Percentiles rank a stretch among this genome's conserved stretches.
Evolutionary conservation across 2,888 invertebrate species (phyloP).

Genomic region (Archaeoteleia sp.): DNA sequence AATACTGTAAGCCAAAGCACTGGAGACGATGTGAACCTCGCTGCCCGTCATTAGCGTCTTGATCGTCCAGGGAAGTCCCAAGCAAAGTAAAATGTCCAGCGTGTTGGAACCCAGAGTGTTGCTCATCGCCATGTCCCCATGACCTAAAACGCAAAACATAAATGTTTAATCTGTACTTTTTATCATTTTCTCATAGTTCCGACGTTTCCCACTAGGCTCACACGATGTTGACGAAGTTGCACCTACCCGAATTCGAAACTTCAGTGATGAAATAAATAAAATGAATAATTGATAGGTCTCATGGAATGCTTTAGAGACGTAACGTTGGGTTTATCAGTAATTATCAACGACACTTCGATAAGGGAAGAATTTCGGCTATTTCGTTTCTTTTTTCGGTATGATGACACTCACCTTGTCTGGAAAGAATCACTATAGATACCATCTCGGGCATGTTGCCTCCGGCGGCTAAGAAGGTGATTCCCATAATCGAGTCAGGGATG

Average conservation of each 20-base stretch:
- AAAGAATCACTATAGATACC: constrained; percentile 88
- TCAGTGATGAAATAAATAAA: no score
- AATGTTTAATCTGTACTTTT: no score
- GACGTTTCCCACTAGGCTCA: no score
- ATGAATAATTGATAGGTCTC: no score
- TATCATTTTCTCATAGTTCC: no score
- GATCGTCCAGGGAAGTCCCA: constrained; percentile 91
- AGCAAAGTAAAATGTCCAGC: constrained; percentile 86
- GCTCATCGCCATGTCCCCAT: constrained; percentile 90
- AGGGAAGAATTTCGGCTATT: constrained; percentile 11
- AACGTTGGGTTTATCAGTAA: background rate
- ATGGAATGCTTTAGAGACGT: no score
- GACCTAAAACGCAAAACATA: no score
- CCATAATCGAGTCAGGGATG: constrained; percentile 93
- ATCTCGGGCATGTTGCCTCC: constrained; percentile 93
- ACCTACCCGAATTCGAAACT: no score
- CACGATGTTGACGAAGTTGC: no score
- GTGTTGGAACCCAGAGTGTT: constrained; percentile 92
- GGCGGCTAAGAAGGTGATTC: constrained; percentile 91
- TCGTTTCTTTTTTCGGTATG: background rate
- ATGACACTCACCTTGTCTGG: constrained; percentile 83
- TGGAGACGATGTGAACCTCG: constrained; percentile 83
- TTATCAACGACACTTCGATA: constrained; percentile 4
- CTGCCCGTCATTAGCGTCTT: constrained; percentile 79
- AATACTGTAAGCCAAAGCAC: constrained; percentile 88